Percentiles rank a stretch among this genome's conserved stretches.
These are phyloP conservation scores for Ferrisia virgata DNA, from an alignment of 2,888 invertebrate genomes.

Conservation along the genomic window DNA sequence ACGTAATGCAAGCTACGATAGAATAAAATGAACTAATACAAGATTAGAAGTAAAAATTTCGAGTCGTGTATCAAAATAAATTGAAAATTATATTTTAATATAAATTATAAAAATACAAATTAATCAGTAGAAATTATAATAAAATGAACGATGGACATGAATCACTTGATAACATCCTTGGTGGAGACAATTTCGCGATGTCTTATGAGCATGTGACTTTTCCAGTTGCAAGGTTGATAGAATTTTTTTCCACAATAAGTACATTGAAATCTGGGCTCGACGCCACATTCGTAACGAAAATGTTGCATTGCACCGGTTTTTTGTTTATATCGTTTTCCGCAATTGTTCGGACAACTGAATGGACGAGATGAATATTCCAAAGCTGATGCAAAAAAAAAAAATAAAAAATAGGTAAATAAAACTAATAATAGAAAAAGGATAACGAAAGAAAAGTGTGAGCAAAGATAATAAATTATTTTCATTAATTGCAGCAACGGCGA, in stretches of 20 bases:
- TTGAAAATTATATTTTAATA: too few relatives aligned
- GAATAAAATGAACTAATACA: too few relatives aligned
- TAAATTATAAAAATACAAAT: neutral
- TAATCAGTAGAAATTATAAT: neutral
- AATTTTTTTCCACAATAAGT: conserved; percentile 43
- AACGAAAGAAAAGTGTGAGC: neutral
- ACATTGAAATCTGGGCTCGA: conserved; percentile 50
- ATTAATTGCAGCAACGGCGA: too few relatives aligned
- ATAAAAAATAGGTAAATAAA: neutral
- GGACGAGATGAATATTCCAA: neutral
- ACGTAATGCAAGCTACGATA: too few relatives aligned
- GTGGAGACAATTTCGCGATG: neutral
- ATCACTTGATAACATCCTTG: neutral
- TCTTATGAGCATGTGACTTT: conserved; percentile 33
- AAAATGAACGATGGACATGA: neutral
- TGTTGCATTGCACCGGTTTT: conserved; percentile 53
- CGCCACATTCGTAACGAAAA: conserved; percentile 51
- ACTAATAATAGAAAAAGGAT: neutral
- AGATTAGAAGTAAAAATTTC: too few relatives aligned
- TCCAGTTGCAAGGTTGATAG: conserved; percentile 43
- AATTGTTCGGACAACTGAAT: conserved; percentile 47
- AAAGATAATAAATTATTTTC: neutral
- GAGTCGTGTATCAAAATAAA: too few relatives aligned
- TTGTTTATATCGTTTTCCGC: conserved; percentile 49
- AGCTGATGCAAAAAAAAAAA: neutral